Percentiles rank a stretch among this genome's conserved stretches.
Evolutionary conservation across 2,888 invertebrate genomes (phyloP).

Genomic region (Theristus sp.): DNA sequence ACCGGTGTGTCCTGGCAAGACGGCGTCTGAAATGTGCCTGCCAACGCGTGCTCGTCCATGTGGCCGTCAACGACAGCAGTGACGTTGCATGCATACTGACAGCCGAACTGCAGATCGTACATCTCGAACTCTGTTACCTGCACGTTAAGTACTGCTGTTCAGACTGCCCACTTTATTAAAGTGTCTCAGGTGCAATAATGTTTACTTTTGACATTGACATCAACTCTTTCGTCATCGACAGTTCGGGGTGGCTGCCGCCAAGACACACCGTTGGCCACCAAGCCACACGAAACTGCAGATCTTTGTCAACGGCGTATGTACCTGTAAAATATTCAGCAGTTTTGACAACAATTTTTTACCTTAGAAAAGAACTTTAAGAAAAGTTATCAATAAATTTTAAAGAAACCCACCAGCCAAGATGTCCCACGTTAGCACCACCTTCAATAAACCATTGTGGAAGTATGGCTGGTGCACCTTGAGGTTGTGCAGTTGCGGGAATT

Average conservation of each 20-base stretch:
- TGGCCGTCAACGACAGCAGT: neutral
- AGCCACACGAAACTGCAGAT: neutral
- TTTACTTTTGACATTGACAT: too few relatives aligned
- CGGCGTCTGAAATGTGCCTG: neutral
- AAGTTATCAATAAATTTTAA: neutral
- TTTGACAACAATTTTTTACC: too few relatives aligned
- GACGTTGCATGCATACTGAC: slow-evolving; percentile 21
- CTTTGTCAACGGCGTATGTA: neutral
- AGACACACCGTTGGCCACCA: slow-evolving; percentile 7
- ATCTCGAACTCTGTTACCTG: slow-evolving; percentile 18
- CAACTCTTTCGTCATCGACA: neutral
- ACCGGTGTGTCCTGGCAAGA: neutral
- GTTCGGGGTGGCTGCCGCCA: neutral
- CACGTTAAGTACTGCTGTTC: slow-evolving; percentile 4
- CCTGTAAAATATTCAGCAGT: too few relatives aligned
- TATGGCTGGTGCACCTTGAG: slow-evolving; percentile 10
- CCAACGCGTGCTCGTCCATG: neutral
- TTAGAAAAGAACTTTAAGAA: neutral
- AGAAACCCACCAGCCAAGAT: slow-evolving; percentile 6
- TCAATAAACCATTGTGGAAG: slow-evolving; percentile 18
- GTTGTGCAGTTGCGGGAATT: neutral
- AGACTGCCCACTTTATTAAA: too few relatives aligned
- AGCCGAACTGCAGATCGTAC: slow-evolving; percentile 23
- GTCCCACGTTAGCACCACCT: slow-evolving; percentile 15
- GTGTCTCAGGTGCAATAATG: too few relatives aligned